These are phyloP conservation scores for Myripristis murdjan DNA, from an alignment of 2,797 vertebrate genomes.

Conservation along the genomic window DNA sequence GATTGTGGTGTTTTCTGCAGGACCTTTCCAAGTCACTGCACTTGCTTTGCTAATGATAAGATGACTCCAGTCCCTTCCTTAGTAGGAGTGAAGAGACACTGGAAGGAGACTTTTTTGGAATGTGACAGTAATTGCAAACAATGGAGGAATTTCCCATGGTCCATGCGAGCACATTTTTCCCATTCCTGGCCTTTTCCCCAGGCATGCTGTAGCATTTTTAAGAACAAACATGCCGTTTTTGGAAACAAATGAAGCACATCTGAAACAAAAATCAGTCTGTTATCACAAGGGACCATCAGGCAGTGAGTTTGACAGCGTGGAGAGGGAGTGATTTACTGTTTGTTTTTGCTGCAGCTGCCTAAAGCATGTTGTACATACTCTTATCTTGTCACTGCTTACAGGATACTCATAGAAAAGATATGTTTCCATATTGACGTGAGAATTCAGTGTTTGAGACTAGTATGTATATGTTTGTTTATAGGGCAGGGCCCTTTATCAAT, in stretches of 20 bases:
- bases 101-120: constrained; percentile 59
- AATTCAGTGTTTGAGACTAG: constrained; percentile 13
- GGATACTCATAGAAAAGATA: constrained; percentile 40
- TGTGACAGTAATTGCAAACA: constrained; percentile 70
- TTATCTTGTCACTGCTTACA: constrained; percentile 34
- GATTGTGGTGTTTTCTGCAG: constrained; percentile 38
- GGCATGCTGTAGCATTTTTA: constrained; percentile 53
- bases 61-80: constrained; percentile 29
- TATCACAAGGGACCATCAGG: constrained; percentile 34
- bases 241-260: constrained; percentile 51
- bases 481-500: no score
- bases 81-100: constrained; percentile 30
- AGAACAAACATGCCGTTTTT: constrained; percentile 63
- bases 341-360: constrained; percentile 55
- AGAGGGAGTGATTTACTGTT: constrained; percentile 41
- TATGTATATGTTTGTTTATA: constrained; percentile 4
- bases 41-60: constrained; percentile 32
- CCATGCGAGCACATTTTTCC: constrained; percentile 62
- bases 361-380: constrained; percentile 29
- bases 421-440: constrained; percentile 24
- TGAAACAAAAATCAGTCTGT: constrained; percentile 39
- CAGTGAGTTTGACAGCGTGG: constrained; percentile 22
- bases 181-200: constrained; percentile 60
- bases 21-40: constrained; percentile 25
- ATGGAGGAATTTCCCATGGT: constrained; percentile 74